Base-by-base conservation (phyloP, 2,113 vertebrate genomes). In the Eurypyga helias region DNA sequence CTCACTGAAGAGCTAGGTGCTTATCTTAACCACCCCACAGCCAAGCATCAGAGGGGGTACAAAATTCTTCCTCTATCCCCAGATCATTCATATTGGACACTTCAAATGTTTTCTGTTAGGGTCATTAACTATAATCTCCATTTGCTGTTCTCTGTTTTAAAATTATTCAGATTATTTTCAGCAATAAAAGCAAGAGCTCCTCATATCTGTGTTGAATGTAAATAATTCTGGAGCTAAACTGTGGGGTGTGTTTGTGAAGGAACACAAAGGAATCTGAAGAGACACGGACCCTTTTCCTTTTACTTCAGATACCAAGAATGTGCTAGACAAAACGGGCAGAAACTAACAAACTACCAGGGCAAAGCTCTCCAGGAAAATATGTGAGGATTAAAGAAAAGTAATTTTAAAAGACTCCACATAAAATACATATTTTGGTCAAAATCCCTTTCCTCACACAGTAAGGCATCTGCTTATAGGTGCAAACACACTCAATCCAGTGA, bases 401-500 rank as follows among this genome's bases (percentile, higher is more conserved):
- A 94, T 97, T 96, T 87, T 83, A 95, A 98, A 89, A 96, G 96
- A 12, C 75, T 96, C 54, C 97, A 96, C 94, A 97, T 98, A 96
- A 96, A 97, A 95, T 95, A 96, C 86, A 89, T 90, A 97, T 93
- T 97, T 95, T 92, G 73, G 69, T 92, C 95, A 97, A 97, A 97
- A 97, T 97, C 92, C 94, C 95, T 88, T 96, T 89, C 83, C 91
- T 97, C 83, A 95, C 96, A 97, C 67, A 95, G 95, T 87, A 96
- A 97, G 75, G 89, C 81, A 87, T 96, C 93, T 96, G 93, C 86
- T 96, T 89, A 76, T 97, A 84, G 80, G 95, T 96, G 96, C 93
- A 90, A 97, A 92, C 92, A 96, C 90, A 97, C 91, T 98, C 96
- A 97, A 65, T 96, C 95, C 97, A 96, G 96, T 97, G 95, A 97